Percentiles rank a stretch among this genome's conserved stretches.
phyloP scores from a whole-genome alignment of 1,140 invertebrate species.

The Drosophila serrata region DNA sequence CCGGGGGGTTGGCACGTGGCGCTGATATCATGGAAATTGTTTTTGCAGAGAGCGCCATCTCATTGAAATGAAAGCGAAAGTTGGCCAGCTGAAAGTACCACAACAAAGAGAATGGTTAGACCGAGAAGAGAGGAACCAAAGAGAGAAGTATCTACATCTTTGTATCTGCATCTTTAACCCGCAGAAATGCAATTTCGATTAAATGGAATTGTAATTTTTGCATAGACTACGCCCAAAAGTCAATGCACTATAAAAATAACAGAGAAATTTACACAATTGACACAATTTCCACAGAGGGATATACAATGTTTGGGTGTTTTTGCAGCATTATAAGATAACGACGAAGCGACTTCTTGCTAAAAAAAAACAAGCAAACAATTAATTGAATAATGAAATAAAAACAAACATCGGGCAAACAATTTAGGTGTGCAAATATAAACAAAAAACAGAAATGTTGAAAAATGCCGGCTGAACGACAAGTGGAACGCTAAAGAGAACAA shows the following conservation, averaged over 20 bases:
- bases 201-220: conserved; percentile 30
- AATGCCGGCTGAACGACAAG: conserved; percentile 55
- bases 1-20: conserved; percentile 10
- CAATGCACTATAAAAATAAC: conserved; percentile 55
- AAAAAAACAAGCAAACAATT: conserved; percentile 13
- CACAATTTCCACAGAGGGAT: background rate
- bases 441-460: conserved; percentile 58
- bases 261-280: conserved; percentile 7
- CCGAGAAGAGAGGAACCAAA: conserved; percentile 2
- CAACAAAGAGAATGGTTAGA: conserved; percentile 37
- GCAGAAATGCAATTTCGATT: conserved; percentile 10
- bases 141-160: conserved; percentile 4
- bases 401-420: conserved; percentile 27
- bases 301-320: background rate
- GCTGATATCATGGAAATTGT: conserved; percentile 20
- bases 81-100: conserved; percentile 64
- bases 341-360: background rate
- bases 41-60: conserved; percentile 52
- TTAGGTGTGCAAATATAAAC: conserved; percentile 46
- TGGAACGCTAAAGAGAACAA: conserved; percentile 31
- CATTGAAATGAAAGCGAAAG: conserved; percentile 72
- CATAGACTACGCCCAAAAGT: conserved; percentile 25
- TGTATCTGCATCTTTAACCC: conserved; percentile 13
- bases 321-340: background rate
- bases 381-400: conserved; percentile 45